Percentiles rank a stretch among this genome's conserved stretches.
Evolutionary conservation across 1,140 invertebrate species (phyloP).

Genomic region (Listronotus oregonensis): DNA sequence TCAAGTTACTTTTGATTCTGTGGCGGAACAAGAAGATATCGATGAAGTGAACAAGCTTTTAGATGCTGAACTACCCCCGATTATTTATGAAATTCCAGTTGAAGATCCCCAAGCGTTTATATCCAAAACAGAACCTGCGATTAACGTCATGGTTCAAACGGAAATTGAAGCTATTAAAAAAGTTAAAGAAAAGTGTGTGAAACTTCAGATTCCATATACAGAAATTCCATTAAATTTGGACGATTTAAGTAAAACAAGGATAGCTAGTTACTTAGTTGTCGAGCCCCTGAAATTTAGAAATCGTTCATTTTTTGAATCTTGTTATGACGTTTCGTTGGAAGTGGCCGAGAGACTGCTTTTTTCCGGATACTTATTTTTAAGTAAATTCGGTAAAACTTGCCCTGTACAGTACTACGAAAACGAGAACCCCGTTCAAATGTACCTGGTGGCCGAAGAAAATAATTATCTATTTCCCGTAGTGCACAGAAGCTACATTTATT

Average conservation of each 20-base stretch:
- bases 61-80: slow-evolving; percentile 54
- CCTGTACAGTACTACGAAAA: slow-evolving; percentile 62
- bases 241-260: slow-evolving; percentile 50
- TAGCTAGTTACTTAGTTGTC: slow-evolving; percentile 50
- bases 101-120: slow-evolving; percentile 57
- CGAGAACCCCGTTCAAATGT: slow-evolving; percentile 58
- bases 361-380: slow-evolving; percentile 62
- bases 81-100: slow-evolving; percentile 56
- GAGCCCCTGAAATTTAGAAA: slow-evolving; percentile 55
- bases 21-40: slow-evolving; percentile 49
- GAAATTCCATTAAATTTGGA: slow-evolving; percentile 54
- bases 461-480: slow-evolving; percentile 60
- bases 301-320: slow-evolving; percentile 60
- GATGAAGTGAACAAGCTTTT: slow-evolving; percentile 44
- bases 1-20: slow-evolving; percentile 47
- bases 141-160: slow-evolving; percentile 56
- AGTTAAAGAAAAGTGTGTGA: slow-evolving; percentile 54
- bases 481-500: slow-evolving; percentile 64
- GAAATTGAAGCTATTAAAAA: slow-evolving; percentile 51
- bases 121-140: slow-evolving; percentile 55
- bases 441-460: slow-evolving; percentile 54
- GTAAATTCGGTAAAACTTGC: slow-evolving; percentile 64
- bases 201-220: slow-evolving; percentile 58
- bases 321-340: slow-evolving; percentile 58
- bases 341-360: slow-evolving; percentile 60